Evolutionary conservation across 1,140 invertebrate species (phyloP).

Genomic region (Hylaeus anthracinus): DNA sequence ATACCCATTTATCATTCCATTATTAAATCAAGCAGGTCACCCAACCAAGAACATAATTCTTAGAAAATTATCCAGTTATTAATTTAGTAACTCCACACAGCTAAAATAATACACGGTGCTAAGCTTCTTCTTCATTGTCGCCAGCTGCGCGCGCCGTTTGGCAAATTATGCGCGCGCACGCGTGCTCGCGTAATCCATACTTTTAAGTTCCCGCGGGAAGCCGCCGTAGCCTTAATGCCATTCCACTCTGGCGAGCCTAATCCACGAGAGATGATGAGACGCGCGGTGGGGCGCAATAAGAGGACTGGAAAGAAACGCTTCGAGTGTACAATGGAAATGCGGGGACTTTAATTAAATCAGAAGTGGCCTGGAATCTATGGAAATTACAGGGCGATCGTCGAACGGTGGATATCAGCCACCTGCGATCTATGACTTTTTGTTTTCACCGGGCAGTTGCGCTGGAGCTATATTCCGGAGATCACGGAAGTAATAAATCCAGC

Average conservation of each 20-base stretch:
- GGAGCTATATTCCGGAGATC: too few species aligned
- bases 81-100: too few species aligned
- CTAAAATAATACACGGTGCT: too few species aligned
- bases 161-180: constrained; percentile 67
- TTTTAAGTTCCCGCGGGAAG: constrained; percentile 52
- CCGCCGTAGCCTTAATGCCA: constrained; percentile 36
- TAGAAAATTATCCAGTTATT: too few species aligned
- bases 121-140: constrained; percentile 2
- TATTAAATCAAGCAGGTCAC: too few species aligned
- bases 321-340: neutral
- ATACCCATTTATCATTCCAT: too few species aligned
- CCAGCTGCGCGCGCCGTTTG: constrained; percentile 1
- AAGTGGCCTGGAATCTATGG: neutral
- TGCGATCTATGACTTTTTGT: neutral
- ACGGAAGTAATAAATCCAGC: neutral
- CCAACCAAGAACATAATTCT: too few species aligned
- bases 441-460: too few species aligned
- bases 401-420: neutral
- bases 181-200: constrained; percentile 59
- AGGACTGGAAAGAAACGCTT: constrained; percentile 9
- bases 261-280: constrained; percentile 20
- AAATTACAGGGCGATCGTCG: neutral
- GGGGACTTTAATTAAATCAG: constrained; percentile 1
- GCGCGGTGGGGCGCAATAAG: constrained; percentile 1
- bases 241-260: constrained; percentile 40